Evolutionary conservation across 2,888 invertebrate species (phyloP).

Genomic region (Hyles lineata): DNA sequence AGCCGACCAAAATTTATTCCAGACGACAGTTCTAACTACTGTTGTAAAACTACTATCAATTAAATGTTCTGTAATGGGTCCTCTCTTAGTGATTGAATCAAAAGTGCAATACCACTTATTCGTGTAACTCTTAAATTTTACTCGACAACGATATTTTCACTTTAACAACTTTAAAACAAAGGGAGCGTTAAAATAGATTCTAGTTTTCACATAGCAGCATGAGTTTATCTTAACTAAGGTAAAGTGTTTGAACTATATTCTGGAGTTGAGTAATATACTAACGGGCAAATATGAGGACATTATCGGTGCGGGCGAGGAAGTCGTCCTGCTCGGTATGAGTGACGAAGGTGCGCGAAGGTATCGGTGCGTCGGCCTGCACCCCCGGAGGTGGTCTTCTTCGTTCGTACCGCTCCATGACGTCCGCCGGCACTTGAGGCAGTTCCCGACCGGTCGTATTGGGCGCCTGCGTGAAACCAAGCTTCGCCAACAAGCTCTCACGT

Average conservation of each 20-base stretch:
- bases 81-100: neutral
- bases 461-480: slow-evolving; percentile 85
- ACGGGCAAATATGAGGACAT: slow-evolving; percentile 89
- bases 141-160: neutral
- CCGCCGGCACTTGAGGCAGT: slow-evolving; percentile 84
- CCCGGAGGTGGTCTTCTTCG: slow-evolving; percentile 83
- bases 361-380: slow-evolving; percentile 86
- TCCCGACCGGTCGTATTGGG: slow-evolving; percentile 87
- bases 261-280: slow-evolving; percentile 68
- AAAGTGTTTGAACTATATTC: neutral
- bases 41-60: slow-evolving; percentile 32
- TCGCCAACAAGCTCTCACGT: slow-evolving; percentile 86
- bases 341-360: slow-evolving; percentile 79
- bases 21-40: slow-evolving; percentile 37
- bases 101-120: neutral
- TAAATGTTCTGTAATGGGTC: neutral
- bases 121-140: neutral
- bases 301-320: slow-evolving; percentile 88
- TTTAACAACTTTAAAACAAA: neutral
- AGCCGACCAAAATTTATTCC: slow-evolving; percentile 50
- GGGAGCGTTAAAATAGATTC: neutral
- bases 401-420: slow-evolving; percentile 81
- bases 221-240: neutral
- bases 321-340: slow-evolving; percentile 87
- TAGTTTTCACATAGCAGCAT: neutral